A percentile compares a stretch with the other conserved stretches of the same genome.
These are phyloP conservation scores for Yoshiicerus persimilis DNA, from an alignment of 1,140 invertebrate species.

Conservation along the genomic window DNA sequence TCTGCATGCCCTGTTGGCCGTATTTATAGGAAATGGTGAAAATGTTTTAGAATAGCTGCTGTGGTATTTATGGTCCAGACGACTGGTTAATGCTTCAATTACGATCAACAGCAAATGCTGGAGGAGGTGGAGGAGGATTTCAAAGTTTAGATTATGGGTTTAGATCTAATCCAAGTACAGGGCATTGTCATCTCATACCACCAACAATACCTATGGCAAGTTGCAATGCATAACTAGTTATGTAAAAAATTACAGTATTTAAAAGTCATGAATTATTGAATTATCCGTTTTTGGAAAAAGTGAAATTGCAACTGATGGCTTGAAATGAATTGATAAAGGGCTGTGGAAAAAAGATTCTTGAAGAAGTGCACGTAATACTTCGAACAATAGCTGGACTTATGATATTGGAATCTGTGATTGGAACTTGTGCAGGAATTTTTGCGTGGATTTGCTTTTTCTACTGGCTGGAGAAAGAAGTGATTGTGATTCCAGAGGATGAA, in stretches of 20 bases:
- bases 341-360: slow-evolving; percentile 32
- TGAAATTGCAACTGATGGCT: not conserved
- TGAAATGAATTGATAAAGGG: not conserved
- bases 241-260: too few species aligned
- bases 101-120: not conserved
- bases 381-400: not conserved
- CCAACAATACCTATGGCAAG: slow-evolving; percentile 41
- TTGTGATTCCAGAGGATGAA: slow-evolving; percentile 48
- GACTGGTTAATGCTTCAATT: slow-evolving; percentile 46
- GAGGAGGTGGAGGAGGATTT: slow-evolving; percentile 4
- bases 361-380: slow-evolving; percentile 25
- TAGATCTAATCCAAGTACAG: slow-evolving; percentile 40
- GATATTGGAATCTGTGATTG: slow-evolving; percentile 10
- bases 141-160: slow-evolving; percentile 32
- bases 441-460: slow-evolving; percentile 48
- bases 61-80: slow-evolving; percentile 46
- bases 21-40: too few species aligned
- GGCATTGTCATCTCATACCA: slow-evolving; percentile 42
- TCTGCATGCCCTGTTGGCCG: too few species aligned
- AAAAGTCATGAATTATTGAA: too few species aligned
- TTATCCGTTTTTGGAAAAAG: not conserved
- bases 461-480: slow-evolving; percentile 48
- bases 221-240: not conserved
- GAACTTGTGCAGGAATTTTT: slow-evolving; percentile 7
- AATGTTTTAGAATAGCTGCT: slow-evolving; percentile 33